phyloP scores from a whole-genome alignment of 2,888 invertebrate species.

The Drosophila colorata region DNA sequence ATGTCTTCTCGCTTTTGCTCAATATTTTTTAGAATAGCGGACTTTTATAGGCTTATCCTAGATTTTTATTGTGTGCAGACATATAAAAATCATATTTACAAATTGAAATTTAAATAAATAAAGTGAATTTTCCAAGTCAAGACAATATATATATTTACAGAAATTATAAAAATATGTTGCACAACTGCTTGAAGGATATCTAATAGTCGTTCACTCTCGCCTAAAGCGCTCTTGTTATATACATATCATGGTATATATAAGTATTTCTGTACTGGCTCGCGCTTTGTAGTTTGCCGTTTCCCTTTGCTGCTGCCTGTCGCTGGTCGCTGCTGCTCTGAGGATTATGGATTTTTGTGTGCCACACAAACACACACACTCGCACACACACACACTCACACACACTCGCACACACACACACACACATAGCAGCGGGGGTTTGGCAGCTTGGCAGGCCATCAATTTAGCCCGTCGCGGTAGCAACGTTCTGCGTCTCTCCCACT shows the following conservation, averaged over 20 bases:
- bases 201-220: neutral
- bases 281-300: slow-evolving; percentile 74
- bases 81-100: too few species aligned
- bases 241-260: slow-evolving; percentile 20
- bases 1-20: too few species aligned
- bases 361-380: slow-evolving; percentile 27
- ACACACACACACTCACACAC: neutral
- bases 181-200: neutral
- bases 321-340: slow-evolving; percentile 54
- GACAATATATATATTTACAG: neutral
- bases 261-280: slow-evolving; percentile 36
- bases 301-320: slow-evolving; percentile 51
- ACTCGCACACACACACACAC: neutral
- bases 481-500: slow-evolving; percentile 17
- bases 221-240: neutral
- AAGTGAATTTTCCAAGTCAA: too few species aligned
- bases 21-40: too few species aligned
- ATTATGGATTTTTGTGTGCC: slow-evolving; percentile 76
- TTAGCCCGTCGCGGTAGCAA: slow-evolving; percentile 22
- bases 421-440: slow-evolving; percentile 3
- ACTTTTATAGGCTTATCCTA: too few species aligned
- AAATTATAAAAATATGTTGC: neutral
- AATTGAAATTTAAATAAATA: too few species aligned
- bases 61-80: too few species aligned
- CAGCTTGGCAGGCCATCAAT: slow-evolving; percentile 71